Evolutionary conservation across 2,113 vertebrate genomes (phyloP).

Genomic region (Quiscalus mexicanus): DNA sequence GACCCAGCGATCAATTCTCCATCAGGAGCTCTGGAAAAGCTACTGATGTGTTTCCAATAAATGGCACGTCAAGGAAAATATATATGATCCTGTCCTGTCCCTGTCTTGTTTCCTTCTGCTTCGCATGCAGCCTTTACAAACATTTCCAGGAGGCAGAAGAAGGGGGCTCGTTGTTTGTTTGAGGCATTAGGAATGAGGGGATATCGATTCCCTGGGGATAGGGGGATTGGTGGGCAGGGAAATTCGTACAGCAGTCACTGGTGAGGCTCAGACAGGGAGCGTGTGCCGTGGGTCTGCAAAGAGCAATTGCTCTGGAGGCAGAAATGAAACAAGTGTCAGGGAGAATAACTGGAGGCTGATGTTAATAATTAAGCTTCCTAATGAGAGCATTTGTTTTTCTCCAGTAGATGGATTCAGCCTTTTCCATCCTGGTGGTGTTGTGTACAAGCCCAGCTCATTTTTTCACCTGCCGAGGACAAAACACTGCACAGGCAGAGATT

Average conservation of each 20-base stretch:
- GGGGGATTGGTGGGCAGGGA: background rate
- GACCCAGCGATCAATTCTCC: conserved; percentile 63
- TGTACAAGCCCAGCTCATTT: conserved; percentile 9
- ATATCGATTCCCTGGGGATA: background rate
- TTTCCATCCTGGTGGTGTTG: conserved; percentile 8
- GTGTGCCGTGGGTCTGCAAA: background rate
- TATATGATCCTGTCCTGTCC: background rate
- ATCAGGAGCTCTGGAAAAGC: conserved; percentile 48
- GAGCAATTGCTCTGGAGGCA: conserved; percentile 53
- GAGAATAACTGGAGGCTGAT: conserved; percentile 69
- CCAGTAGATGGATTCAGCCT: conserved; percentile 62
- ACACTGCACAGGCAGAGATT: background rate
- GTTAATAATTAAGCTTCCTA: conserved; percentile 77
- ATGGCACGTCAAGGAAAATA: conserved; percentile 17
- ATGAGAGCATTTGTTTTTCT: conserved; percentile 74
- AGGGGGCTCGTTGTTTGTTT: background rate
- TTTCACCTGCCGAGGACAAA: conserved; percentile 15
- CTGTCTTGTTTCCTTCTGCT: background rate
- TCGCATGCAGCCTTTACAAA: background rate
- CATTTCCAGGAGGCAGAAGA: background rate
- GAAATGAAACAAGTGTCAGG: conserved; percentile 51
- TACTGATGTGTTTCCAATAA: conserved; percentile 61
- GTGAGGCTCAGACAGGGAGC: background rate
- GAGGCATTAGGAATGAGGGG: background rate
- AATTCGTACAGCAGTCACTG: background rate